Evolutionary conservation across 2,888 invertebrate species (phyloP), one percentile per base, ranked within the genome.

Genomic region (Melitaea athalia): DNA sequence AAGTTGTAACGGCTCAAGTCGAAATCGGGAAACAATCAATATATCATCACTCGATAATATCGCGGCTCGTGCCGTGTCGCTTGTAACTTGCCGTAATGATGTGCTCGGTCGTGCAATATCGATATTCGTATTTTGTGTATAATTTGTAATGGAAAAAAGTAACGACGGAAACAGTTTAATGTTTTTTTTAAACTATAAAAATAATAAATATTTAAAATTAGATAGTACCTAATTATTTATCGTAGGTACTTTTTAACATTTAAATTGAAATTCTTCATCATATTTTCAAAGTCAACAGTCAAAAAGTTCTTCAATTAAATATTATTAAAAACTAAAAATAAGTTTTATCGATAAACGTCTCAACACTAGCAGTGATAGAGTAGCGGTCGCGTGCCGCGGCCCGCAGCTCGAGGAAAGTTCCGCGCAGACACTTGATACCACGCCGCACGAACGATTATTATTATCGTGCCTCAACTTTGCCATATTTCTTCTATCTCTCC

Each of bases 11-110:
- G 78, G 79, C 80, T 78, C 81, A 84, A 79, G 78, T 86, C 83
- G 82, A 79, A 82, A 82, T 82, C 85, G 89, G 84, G 87, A 89
- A 89, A 90, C 89, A 88, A 92, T 92, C 90, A 88, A 79, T 83
- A 91, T 91, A 88, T 89, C 91, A 91, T 91, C 91, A 85, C 82
- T 79, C 80, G 91, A 92, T 91, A 82, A 76, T 85, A 91, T 92
- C 92, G 82, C 71, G 79, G 87, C 91, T 85, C 92, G 92, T 91
- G 92, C 91, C 69, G 63, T 89, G 92, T 90, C 65, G 63, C 88
- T 90, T 89, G 90, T 89, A 87, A 74, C 71, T 72, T 63, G 85
- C 85, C 83, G 67, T 85, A 91, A 88, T 77, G 89, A 76, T 79
- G 88, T 64, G 72, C 63, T 68, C 8, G 8, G 38, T 38, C 38